Percentiles rank a stretch among this genome's conserved stretches.
phyloP scores from a whole-genome alignment of 2,797 vertebrate genomes.

The Melopsittacus undulatus region DNA sequence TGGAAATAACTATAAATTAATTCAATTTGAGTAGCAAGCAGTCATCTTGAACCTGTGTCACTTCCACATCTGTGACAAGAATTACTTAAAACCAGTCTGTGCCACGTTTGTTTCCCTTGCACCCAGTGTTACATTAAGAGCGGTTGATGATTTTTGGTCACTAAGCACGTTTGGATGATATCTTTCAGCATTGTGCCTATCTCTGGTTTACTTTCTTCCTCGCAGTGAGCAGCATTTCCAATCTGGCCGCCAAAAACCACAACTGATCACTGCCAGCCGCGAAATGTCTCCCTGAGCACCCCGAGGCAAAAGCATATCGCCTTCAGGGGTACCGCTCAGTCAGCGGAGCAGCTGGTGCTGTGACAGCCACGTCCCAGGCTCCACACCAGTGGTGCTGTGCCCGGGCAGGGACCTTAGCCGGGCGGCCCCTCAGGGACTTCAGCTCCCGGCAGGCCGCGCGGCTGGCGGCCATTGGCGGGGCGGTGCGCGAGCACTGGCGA shows the following conservation, averaged over 20 bases:
- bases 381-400: rapidly evolving
- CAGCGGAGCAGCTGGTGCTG: rapidly evolving
- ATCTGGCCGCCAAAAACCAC: not conserved
- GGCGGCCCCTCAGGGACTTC: slow-evolving; percentile 34
- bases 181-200: rapidly evolving
- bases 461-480: not conserved
- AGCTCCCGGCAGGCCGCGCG: slow-evolving; percentile 67
- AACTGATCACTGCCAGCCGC: rapidly evolving
- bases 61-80: not conserved
- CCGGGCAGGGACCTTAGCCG: not conserved
- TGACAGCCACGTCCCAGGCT: rapidly evolving
- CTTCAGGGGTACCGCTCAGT: rapidly evolving
- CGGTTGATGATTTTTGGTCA: rapidly evolving
- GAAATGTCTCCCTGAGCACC: not conserved
- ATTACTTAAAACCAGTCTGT: not conserved
- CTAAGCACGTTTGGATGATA: not conserved
- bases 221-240: not conserved
- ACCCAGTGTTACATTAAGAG: not conserved
- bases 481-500: not conserved
- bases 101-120: rapidly evolving
- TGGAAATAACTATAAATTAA: not conserved
- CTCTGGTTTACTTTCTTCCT: not conserved
- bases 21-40: not conserved
- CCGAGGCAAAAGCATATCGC: not conserved
- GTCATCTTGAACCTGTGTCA: not conserved